Base-by-base conservation (phyloP, 2,113 vertebrate genomes). In the Macquaria australasica region DNA sequence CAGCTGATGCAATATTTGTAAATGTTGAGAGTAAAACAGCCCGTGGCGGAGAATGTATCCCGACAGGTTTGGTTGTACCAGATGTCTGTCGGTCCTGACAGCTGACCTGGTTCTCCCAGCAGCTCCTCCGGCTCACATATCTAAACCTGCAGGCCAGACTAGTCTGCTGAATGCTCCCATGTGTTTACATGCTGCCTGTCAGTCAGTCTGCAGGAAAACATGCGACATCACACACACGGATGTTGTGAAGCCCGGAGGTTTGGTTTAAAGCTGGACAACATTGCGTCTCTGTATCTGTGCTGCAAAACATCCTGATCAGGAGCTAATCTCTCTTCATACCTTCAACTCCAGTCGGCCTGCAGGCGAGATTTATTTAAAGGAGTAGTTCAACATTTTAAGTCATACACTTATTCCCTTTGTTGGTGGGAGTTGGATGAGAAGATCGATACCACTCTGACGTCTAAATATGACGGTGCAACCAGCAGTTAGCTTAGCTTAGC, bases 41-140 rank as follows among this genome's bases (percentile, higher is more conserved):
- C 39, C 3, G 53, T 0, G 9, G 51, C 8, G 1, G 14, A n/a
- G 12, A 69, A 58, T 11, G n/a, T 8, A 4, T n/a, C 64, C 25
- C 31, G 48, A 59, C 16, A 0, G 66, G 69, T 71, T 77, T 72
- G 53, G 3, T 15, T 50, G 39, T 25, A 6, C 55, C 28, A 14
- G 58, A 16, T 4, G 43, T 25, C 60, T 15, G 58, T 12, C 18
- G 0, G n/a, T 31, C 28, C 28, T 31, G 28, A 37, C 0, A 1
- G 14, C 15, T 67, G 81, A 87, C 72, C 25, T 72, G 43, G 12
- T 37, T 37, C 37, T 75, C 64, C 28, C 28, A 31, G 28, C 28
- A 66, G 39, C 31, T 45, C 10, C 75, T 62, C 39, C 34, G 59
- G 43, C 5, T 53, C 34, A 28, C 25, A 23, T 31, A 3, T 80